Base-by-base conservation (phyloP, 2,113 vertebrate species). In the Sporophila hypoxantha region DNA sequence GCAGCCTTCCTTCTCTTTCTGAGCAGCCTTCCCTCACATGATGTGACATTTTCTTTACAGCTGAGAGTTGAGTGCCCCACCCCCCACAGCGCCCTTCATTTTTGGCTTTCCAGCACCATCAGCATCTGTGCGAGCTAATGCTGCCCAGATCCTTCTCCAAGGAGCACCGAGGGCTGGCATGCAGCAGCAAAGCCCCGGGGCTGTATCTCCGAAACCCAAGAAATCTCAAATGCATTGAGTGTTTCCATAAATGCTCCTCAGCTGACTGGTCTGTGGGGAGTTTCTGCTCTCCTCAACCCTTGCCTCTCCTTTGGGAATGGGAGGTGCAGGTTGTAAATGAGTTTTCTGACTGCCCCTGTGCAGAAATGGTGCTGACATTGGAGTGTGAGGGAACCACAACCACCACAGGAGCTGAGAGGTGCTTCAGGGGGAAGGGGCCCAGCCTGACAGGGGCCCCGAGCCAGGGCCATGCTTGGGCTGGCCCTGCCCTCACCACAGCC, bases 131-230 rank as follows among this genome's bases (percentile, higher is more conserved):
- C 0, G 1, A 85, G 82, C 69, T 94, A 94, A 94, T 85, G 87
- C 76, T 88, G 59, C 89, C 89, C 91, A 94, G 92, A 94, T 90
- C 87, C 69, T 82, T 71, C 91, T 87, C 79, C 34, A 49, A 91
- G 66, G 82, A 87, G 87, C 79, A 92, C 89, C 0, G 17, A 85
- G 87, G 57, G 57, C 85, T 94, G 87, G 92, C 89, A 87, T 0
- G n/a, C 76, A 85, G 69, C 27, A 80, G 76, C 1, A 0, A 80
- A 69, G 66, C 69, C 92, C 87, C 6, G 2, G 9, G 87, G 89
- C 91, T 89, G 17, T 65, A 91, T 92, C 85, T 94, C 32, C 0
- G 0, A 91, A 95, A 87, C 73, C 57, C 85, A 81, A 77, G 76
- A 93, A 94, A 89, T 89, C 85, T 91, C 91, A 85, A 93, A 81